A percentile compares a stretch with the other conserved stretches of the same genome.
Conservation (phyloP, 2,888 invertebrate species). For the Lamellibrachia satsuma region DNA sequence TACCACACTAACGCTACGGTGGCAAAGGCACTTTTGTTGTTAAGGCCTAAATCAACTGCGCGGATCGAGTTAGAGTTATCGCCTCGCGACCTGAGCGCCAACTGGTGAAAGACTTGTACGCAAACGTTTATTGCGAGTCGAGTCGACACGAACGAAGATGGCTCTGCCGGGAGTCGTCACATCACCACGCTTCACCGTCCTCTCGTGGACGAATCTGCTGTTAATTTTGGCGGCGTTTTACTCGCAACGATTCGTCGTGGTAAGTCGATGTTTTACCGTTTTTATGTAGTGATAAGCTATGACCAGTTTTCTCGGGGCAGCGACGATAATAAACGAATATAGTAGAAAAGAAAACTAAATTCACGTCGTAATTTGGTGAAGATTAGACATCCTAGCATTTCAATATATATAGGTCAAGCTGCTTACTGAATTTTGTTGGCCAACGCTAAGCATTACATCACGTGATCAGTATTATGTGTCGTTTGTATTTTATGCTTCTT, state of each 20-base stretch:
- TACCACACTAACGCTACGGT: not conserved
- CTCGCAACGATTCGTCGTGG: not conserved
- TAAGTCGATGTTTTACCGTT: not conserved
- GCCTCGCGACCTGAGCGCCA: not conserved
- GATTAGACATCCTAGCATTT: not conserved
- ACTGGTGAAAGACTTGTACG: not conserved
- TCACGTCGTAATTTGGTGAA: not conserved
- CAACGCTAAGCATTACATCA: not conserved
- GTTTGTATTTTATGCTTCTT: not conserved
- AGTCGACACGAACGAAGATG: not conserved
- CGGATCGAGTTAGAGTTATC: not conserved
- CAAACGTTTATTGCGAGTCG: not conserved
- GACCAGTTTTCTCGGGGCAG: not conserved
- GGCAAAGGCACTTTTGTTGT: not conserved
- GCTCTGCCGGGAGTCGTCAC: not conserved
- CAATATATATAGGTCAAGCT: not conserved
- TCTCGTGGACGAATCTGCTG: not conserved
- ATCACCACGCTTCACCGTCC: not conserved
- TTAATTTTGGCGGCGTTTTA: not conserved
- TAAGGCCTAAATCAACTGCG: not conserved
- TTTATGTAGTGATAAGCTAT: not conserved
- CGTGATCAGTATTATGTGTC: not conserved
- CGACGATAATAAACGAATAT: not conserved
- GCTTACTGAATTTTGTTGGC: not conserved
- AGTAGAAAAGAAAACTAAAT: not conserved